Percentiles rank a stretch among this genome's conserved stretches.
Evolutionary conservation across 2,888 invertebrate species (phyloP).

Genomic region (Ypsolopha sequella): DNA sequence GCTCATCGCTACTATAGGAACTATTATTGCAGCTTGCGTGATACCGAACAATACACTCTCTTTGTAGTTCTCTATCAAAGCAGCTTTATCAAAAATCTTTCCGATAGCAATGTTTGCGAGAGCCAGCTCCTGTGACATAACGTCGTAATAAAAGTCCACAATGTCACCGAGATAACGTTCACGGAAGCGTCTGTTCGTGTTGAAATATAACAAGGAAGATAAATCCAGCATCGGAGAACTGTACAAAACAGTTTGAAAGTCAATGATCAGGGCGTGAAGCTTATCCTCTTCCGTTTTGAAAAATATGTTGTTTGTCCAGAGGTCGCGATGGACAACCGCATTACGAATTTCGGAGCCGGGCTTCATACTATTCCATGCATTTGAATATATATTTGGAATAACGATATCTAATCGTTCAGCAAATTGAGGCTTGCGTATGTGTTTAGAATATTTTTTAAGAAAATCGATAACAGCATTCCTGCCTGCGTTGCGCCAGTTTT

Average conservation of each 20-base stretch:
- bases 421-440: conserved; percentile 29
- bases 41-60: conserved; percentile 42
- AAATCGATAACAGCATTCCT: conserved; percentile 43
- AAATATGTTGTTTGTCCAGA: conserved; percentile 75
- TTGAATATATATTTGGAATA: conserved; percentile 28
- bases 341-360: conserved; percentile 55
- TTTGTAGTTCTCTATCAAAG: conserved; percentile 27
- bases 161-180: conserved; percentile 47
- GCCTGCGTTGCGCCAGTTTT: conserved; percentile 43
- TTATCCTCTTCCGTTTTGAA: conserved; percentile 37
- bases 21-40: conserved; percentile 45
- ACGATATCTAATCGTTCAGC: conserved; percentile 21
- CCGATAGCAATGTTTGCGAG: conserved; percentile 25
- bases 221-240: conserved; percentile 75
- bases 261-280: conserved; percentile 70
- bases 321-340: conserved; percentile 70
- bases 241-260: conserved; percentile 78
- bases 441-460: conserved; percentile 38
- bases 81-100: conserved; percentile 23
- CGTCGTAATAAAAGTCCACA: conserved; percentile 65
- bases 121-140: conserved; percentile 48
- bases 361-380: conserved; percentile 34
- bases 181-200: conserved; percentile 52
- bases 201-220: conserved; percentile 66
- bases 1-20: conserved; percentile 37